Base-by-base conservation (phyloP, 2,888 invertebrate genomes). In the Glyphotaelius pellucidus region DNA sequence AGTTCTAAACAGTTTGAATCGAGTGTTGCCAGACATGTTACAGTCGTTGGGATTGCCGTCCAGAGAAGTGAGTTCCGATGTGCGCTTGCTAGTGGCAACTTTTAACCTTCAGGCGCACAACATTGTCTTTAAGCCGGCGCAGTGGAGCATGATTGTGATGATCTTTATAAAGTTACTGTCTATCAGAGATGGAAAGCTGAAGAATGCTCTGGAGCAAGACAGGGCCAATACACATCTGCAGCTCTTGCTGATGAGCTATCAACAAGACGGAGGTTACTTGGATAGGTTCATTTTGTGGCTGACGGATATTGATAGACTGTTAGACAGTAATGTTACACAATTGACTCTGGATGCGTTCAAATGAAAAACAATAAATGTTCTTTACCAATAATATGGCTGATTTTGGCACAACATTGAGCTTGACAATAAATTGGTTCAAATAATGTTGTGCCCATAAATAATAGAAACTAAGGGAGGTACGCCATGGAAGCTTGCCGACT, bases 111-210 rank as follows among this genome's bases (percentile, higher is more conserved):
- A 97, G 94, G 97, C 98, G 1, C 96, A 97, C 94, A 98, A 98
- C 94, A 97, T 98, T 67, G 96, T 97, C 94, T 97, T 98, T 94
- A 97, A 97, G 94, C 97, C 97, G 0, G 95, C 96, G 25, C 97
- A 98, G 94, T 98, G 98, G 98, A 97, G 96, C 92, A 95, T 98
- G 42, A 96, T 98, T 92, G 96, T 97, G 5, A 95, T 98, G n/a
- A 95, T 98, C 81, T 95, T 98, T 81, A 96, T 98, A 35, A 97
- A 97, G 95, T 95, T 98, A 96, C 93, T 96, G 35, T 95, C 96
- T 1, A 93, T 96, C 0, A 94, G 95, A 92, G 95, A 96, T 94
- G 94, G 94, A 80, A 94, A 95, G 80, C 94, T 96, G n/a, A 94
- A 94, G 42, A 94, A 94, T 90, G 94, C 95, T 84, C 93, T 96